phyloP scores from a whole-genome alignment of 37 sponge, comb jelly and placozoan genomes.

The Amphimedon queenslandica region DNA sequence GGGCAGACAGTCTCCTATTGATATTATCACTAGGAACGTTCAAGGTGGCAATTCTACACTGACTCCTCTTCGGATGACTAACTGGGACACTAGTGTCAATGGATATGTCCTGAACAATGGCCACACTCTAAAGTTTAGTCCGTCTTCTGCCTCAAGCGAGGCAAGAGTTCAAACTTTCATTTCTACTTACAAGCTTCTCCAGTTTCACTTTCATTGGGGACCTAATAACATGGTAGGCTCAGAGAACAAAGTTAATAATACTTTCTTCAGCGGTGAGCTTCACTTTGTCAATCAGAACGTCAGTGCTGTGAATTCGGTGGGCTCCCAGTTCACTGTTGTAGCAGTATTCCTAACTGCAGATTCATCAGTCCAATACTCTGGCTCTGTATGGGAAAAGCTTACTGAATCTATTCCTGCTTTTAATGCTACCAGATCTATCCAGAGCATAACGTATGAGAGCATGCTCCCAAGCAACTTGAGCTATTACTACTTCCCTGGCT shows the following conservation, averaged over 20 bases:
- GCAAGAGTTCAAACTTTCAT: background rate
- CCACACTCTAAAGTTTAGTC: background rate
- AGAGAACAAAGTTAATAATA: slow-evolving; percentile 33
- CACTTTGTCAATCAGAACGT: slow-evolving; percentile 41
- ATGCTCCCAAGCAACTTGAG: too few species aligned
- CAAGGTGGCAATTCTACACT: background rate
- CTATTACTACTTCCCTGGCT: too few species aligned
- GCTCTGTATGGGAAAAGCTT: too few species aligned
- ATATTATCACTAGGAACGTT: slow-evolving; percentile 9
- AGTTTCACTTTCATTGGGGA: slow-evolving; percentile 73
- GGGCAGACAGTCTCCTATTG: slow-evolving; percentile 33
- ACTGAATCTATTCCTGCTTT: too few species aligned
- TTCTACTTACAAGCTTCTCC: slow-evolving; percentile 4
- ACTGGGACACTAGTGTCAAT: background rate
- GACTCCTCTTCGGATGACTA: background rate
- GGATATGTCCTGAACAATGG: slow-evolving; percentile 6
- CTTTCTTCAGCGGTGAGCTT: slow-evolving; percentile 13
- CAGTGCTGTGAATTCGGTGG: background rate
- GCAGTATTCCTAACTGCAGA: too few species aligned
- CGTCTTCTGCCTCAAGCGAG: background rate
- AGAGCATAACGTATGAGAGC: too few species aligned
- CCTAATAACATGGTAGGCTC: slow-evolving; percentile 19
- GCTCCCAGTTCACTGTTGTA: too few species aligned
- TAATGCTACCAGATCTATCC: too few species aligned
- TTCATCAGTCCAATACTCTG: too few species aligned